Conservation (phyloP, 2,797 vertebrate species). For the Echeneis naucrates region DNA sequence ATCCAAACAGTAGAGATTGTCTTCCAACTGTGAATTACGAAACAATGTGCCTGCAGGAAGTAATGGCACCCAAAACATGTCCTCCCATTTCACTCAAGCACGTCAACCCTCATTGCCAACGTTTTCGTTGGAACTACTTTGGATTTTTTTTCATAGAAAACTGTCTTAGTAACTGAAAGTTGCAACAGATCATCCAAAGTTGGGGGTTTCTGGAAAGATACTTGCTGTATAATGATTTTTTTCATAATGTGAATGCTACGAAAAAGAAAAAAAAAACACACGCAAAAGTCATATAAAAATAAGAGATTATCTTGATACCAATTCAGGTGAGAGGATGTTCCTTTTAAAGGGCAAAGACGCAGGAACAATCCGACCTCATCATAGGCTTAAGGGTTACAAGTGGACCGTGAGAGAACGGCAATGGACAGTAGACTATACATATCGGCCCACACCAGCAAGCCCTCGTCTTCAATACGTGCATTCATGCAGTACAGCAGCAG, state of each 20-base stretch:
- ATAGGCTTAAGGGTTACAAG: conserved; percentile 38
- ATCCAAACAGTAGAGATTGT: background rate
- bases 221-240: background rate
- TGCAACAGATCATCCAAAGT: conserved; percentile 13
- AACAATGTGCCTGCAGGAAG: background rate
- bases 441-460: conserved; percentile 28
- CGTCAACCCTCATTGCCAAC: background rate
- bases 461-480: conserved; percentile 61
- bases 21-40: background rate
- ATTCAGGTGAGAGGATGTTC: background rate
- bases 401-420: conserved; percentile 44
- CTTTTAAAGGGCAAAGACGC: background rate
- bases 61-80: background rate
- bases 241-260: background rate
- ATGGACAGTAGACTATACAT: conserved; percentile 62
- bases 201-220: conserved; percentile 2
- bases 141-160: background rate
- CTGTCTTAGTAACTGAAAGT: background rate
- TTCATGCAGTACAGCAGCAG: conserved; percentile 65
- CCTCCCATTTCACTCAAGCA: background rate
- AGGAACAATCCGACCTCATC: conserved; percentile 15
- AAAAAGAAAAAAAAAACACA: no score
- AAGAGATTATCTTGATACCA: background rate
- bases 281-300: no score
- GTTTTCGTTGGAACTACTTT: conserved; percentile 13